Percentiles rank a stretch among this genome's conserved stretches.
Conservation (phyloP, 2,888 invertebrate species). For the Myopa testacea region DNA sequence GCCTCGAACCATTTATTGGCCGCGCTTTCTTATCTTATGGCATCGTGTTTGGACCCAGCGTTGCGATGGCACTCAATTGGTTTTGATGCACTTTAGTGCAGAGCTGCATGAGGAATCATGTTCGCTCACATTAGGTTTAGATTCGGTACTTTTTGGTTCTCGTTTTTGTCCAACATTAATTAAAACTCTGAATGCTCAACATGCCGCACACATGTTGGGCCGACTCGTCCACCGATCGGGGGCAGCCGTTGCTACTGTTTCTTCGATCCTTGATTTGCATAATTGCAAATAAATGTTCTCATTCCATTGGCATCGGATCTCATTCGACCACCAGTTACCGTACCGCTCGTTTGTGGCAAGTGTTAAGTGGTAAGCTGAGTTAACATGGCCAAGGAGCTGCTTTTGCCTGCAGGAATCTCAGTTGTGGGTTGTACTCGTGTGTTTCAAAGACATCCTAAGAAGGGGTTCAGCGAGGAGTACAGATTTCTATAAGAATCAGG, state of each 20-base stretch:
- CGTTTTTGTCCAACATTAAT: background rate
- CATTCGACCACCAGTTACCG: background rate
- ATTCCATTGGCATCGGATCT: background rate
- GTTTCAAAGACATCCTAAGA: no score
- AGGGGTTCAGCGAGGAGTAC: no score
- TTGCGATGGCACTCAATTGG: conserved; percentile 10
- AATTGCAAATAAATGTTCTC: conserved; percentile 23
- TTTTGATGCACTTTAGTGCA: background rate
- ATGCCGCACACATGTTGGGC: conserved; percentile 2
- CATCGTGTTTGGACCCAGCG: conserved; percentile 4
- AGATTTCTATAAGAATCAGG: no score
- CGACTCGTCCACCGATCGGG: background rate
- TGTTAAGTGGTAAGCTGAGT: background rate
- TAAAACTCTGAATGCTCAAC: conserved; percentile 16
- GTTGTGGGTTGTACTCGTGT: no score
- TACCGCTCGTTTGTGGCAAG: no score
- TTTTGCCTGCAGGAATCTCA: no score
- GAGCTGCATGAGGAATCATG: background rate
- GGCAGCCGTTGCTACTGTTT: background rate
- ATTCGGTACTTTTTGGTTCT: background rate
- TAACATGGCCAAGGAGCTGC: conserved; percentile 17
- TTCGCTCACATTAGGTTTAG: conserved; percentile 7
- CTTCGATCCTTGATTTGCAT: conserved; percentile 22
- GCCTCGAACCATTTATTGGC: background rate
- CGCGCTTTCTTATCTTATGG: background rate